A percentile compares a stretch with the other conserved stretches of the same genome.
Conservation (phyloP, 2,113 vertebrate species). For the Phycodurus eques region DNA sequence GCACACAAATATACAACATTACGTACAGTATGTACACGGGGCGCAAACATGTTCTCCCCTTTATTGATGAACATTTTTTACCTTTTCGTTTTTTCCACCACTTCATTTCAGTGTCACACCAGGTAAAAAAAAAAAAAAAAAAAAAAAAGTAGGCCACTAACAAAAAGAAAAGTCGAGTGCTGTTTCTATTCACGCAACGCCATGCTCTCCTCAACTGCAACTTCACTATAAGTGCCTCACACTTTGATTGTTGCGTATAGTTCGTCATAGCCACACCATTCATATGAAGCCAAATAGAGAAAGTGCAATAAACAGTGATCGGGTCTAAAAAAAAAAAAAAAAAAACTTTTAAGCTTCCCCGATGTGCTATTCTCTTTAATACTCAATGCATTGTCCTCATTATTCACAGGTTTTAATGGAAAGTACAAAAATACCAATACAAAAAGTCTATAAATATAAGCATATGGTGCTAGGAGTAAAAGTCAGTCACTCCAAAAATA, state of each 20-base stretch:
- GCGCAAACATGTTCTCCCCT: conserved; percentile 16
- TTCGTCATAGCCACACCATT: neutral
- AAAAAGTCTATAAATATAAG: conserved; percentile 61
- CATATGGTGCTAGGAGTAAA: conserved; percentile 45
- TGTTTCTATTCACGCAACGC: conserved; percentile 2
- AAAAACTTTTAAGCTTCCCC: conserved; percentile 4
- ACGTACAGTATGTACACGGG: conserved; percentile 80
- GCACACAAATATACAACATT: conserved; percentile 7
- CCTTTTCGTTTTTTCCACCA: neutral
- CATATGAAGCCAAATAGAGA: conserved; percentile 23
- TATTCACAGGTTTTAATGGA: conserved; percentile 19
- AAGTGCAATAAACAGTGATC: conserved; percentile 22
- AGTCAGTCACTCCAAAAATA: conserved; percentile 28
- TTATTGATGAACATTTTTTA: conserved; percentile 45
- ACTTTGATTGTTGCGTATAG: conserved; percentile 8
- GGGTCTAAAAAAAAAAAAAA: neutral
- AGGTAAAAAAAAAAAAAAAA: conserved; percentile 12
- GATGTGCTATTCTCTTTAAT: conserved; percentile 27
- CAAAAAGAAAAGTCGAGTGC: conserved; percentile 20
- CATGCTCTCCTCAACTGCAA: conserved; percentile 41
- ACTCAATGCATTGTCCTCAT: conserved; percentile 4
- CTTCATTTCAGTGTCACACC: conserved; percentile 26
- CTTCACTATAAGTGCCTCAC: conserved; percentile 47
- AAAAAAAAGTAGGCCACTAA: conserved; percentile 10
- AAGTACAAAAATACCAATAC: conserved; percentile 43